These are phyloP conservation scores for Phrynocephalus versicolor DNA, from an alignment of 2,113 vertebrate genomes.

Conservation along the genomic window DNA sequence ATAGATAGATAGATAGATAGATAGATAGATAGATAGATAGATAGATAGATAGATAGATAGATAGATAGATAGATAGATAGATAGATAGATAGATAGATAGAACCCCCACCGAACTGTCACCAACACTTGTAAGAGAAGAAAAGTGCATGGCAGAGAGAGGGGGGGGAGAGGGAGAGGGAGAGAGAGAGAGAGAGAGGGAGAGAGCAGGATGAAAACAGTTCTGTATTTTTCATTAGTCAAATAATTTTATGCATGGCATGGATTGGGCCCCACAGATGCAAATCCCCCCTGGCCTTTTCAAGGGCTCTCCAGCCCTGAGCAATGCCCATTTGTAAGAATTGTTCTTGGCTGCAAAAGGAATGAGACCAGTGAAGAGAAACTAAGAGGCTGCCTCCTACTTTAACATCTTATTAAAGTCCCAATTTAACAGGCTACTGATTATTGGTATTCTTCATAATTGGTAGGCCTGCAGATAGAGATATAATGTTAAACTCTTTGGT, in stretches of 20 bases:
- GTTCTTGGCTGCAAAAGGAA: constrained; percentile 30
- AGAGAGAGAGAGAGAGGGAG: too few relatives aligned
- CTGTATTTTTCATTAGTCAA: constrained; percentile 31
- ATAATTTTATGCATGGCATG: constrained; percentile 11
- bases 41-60: too few relatives aligned
- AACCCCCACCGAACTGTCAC: not conserved
- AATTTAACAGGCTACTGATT: constrained; percentile 13
- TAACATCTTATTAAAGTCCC: constrained; percentile 19
- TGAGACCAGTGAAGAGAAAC: constrained; percentile 28
- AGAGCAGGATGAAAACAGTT: too few relatives aligned
- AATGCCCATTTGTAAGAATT: not conserved
- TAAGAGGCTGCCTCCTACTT: constrained; percentile 5
- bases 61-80: too few relatives aligned
- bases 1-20: too few relatives aligned
- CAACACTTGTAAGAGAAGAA: not conserved
- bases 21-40: too few relatives aligned
- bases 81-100: too few relatives aligned
- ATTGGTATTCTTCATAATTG: constrained; percentile 17
- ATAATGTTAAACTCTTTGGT: not conserved
- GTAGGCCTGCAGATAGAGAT: constrained; percentile 8
- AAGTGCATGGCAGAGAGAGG: not conserved
- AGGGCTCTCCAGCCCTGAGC: constrained; percentile 21
- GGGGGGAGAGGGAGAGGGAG: too few relatives aligned
- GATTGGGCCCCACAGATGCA: not conserved
- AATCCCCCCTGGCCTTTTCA: constrained; percentile 29